Evolutionary conservation across 2,113 vertebrate genomes (phyloP), one percentile per base, ranked within the genome.

Genomic region (Strigops habroptila): DNA sequence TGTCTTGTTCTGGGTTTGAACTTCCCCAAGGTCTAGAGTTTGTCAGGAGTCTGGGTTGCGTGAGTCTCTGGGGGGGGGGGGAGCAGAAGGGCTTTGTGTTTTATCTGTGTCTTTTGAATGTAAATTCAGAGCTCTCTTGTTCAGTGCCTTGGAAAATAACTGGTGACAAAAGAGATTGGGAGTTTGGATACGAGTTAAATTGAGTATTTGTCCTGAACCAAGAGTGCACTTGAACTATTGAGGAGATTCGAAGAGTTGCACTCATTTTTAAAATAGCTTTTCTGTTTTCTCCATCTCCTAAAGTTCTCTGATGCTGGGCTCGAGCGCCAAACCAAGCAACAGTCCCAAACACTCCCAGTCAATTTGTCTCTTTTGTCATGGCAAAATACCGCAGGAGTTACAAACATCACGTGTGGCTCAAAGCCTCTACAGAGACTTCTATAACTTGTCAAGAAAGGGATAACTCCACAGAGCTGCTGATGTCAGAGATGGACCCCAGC

Each of bases 161-260:
- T 51, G 77, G 85, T 86, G 80, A 77, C 64, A 94, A 86, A 88
- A 80, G 60, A 86, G 64, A 92, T 92, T 88, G 69, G 75, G 63
- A 41, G 44, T 92, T 73, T 74, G 76, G 90, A 52, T 95, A 92
- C 81, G 70, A 84, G 92, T 95, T 92, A 96, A 93, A 94, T 90
- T 55, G 74, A 88, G 90, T 93, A 60, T 94, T 96, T 96, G 78
- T 91, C 81, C 57, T 91, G 81, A 83, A 39, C 60, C 64, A 91
- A 55, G 65, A 91, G 46, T 12, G 27, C 22, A 18, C 51, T 73
- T 41, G 51, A 81, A 69, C 60, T 82, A 37, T 64, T 68, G 74
- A 57, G 76, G 76, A 88, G 78, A 69, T 81, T 80, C 55, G 64
- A 78, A 81, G 62, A 67, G 15, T 70, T 93, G 62, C 23, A 10